Base-by-base conservation (phyloP, 2,888 invertebrate genomes). In the Standfussiana lucernea region DNA sequence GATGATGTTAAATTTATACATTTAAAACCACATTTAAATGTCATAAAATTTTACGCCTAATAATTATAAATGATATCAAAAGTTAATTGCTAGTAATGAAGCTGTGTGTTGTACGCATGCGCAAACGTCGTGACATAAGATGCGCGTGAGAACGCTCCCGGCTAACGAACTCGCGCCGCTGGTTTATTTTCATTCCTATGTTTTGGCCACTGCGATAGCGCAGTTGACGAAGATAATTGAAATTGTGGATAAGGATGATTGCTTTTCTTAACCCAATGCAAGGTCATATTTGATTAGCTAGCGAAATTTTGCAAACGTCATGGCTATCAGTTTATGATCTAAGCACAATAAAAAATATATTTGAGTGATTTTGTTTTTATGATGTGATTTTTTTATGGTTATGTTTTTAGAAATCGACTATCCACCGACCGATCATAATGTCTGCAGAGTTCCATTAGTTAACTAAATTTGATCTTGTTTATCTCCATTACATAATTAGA, bases 161-260 rank as follows among this genome's bases (percentile, higher is more conserved):
- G 95, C 90, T 95, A 95, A 93, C 94, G 95, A 95, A 95, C 95
- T 88, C 93, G 85, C 78, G 88, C 86, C 80, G 86, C 82, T 77
- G 88, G 92, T 93, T 94, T 95, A 94, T 94, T 94, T 93, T 93
- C 87, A 93, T 85, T 87, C 83, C 78, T 89, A 87, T 93, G 92
- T 93, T 94, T 94, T 93, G 92, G 92, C 92, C 89, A 89, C 85
- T 91, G 90, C 87, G 87, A 76, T 83, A 84, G 86, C 89, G 88
- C 86, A 86, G 76, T 75, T 68, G 15, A 2, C 80, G 0, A 24
- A 40, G 87, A 84, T 35, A 3, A 4, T 11, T 53, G 24, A 68
- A 84, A 68, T 40, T 11, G 7, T 82, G 86, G 88, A 87, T 82
- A 80, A n/a, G 65, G 4, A 65, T 35, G 1, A 3, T 47, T 50